Conservation (phyloP, 2,888 invertebrate species). For the Deladenus siricidicola region DNA sequence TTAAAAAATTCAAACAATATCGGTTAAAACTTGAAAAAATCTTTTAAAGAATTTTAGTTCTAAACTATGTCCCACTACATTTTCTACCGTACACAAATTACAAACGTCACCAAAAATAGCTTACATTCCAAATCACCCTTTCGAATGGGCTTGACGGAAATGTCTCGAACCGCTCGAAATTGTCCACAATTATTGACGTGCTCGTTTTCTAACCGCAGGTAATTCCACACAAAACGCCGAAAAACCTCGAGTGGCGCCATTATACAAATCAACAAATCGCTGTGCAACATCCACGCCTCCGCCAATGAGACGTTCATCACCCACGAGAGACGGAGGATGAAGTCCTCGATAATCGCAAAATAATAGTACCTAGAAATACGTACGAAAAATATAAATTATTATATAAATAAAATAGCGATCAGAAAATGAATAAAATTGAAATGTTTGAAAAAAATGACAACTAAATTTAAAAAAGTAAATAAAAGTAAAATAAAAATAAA, state of each 20-base stretch:
- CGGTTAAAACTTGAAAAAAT: too few relatives aligned
- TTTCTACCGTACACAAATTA: too few relatives aligned
- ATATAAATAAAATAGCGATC: too few relatives aligned
- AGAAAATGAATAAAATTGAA: not conserved
- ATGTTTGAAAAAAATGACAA: not conserved
- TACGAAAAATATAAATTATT: too few relatives aligned
- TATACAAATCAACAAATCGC: slow-evolving; percentile 46
- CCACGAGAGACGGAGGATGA: slow-evolving; percentile 86
- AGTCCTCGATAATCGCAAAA: slow-evolving; percentile 89
- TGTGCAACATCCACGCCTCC: slow-evolving; percentile 63
- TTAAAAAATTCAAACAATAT: too few relatives aligned
- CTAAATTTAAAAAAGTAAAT: too few relatives aligned
- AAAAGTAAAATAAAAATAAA: too few relatives aligned
- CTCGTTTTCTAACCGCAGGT: slow-evolving; percentile 96
- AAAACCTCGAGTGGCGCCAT: slow-evolving; percentile 52
- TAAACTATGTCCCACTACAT: too few relatives aligned
- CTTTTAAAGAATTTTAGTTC: too few relatives aligned
- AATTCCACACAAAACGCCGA: slow-evolving; percentile 91
- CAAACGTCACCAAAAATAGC: too few relatives aligned
- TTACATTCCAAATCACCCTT: slow-evolving; percentile 59
- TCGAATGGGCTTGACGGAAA: slow-evolving; percentile 84
- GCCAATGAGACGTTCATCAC: slow-evolving; percentile 69
- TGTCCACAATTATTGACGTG: slow-evolving; percentile 95
- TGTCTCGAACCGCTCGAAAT: slow-evolving; percentile 94
- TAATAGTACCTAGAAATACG: slow-evolving; percentile 79